Evolutionary conservation across 2,113 vertebrate genomes (phyloP).

Genomic region (Typhlomys cinereus): DNA sequence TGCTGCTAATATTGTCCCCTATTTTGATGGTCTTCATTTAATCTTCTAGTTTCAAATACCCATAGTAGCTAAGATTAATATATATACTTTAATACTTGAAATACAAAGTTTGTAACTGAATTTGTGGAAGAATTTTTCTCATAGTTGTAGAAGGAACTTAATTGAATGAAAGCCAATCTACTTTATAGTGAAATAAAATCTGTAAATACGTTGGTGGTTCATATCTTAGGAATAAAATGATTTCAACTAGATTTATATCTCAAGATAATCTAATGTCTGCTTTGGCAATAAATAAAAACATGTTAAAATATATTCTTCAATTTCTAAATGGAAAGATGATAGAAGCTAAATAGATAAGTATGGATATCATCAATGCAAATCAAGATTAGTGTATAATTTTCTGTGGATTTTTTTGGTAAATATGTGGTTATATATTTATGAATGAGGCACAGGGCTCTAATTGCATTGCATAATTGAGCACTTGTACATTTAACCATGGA

Average conservation of each 20-base stretch:
- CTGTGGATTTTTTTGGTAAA: neutral
- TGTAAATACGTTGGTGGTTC: constrained; percentile 1
- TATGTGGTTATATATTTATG: neutral
- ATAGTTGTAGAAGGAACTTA: neutral
- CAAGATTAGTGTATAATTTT: neutral
- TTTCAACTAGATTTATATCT: constrained; percentile 31
- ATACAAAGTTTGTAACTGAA: neutral
- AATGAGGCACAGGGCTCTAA: neutral
- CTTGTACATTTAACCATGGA: neutral
- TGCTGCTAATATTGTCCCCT: neutral
- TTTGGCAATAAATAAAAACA: constrained; percentile 25
- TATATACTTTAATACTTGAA: neutral
- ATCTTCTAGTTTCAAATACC: neutral
- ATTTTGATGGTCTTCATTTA: neutral
- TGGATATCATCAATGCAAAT: neutral
- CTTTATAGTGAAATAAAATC: neutral
- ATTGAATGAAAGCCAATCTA: neutral
- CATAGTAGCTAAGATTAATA: neutral
- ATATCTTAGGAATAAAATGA: neutral
- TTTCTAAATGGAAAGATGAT: neutral
- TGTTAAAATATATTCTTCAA: constrained; percentile 23
- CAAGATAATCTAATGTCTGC: neutral
- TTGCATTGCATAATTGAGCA: neutral
- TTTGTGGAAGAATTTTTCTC: neutral
- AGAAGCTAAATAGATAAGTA: neutral